phyloP scores from a whole-genome alignment of 2,888 invertebrate genomes.

The Diploptera punctata region DNA sequence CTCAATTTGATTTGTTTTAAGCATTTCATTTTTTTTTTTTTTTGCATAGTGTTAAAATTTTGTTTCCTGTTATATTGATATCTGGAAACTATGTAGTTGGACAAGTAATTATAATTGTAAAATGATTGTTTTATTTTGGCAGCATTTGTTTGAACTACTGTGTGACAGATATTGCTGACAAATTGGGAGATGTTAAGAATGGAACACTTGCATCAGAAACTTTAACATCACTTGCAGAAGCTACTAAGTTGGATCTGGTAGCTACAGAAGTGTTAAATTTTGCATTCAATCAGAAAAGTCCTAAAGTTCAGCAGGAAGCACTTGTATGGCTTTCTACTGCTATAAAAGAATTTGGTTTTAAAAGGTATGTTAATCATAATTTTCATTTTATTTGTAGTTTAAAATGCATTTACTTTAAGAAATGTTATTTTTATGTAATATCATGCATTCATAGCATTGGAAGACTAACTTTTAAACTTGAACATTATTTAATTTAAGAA shows the following conservation, averaged over 20 bases:
- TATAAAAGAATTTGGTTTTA: slow-evolving; percentile 86
- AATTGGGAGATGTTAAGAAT: slow-evolving; percentile 85
- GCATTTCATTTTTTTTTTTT: too few species aligned
- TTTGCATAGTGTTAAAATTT: too few species aligned
- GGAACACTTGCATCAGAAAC: slow-evolving; percentile 71
- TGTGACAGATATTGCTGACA: slow-evolving; percentile 81
- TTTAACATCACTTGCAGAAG: slow-evolving; percentile 78
- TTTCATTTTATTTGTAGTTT: too few species aligned
- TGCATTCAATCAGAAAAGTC: slow-evolving; percentile 88
- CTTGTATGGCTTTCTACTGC: slow-evolving; percentile 80
- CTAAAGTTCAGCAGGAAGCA: slow-evolving; percentile 88
- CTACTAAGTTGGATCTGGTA: slow-evolving; percentile 76
- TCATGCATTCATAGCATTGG: too few species aligned
- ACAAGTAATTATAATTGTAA: not conserved
- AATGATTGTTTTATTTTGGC: slow-evolving; percentile 45
- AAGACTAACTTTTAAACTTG: too few species aligned
- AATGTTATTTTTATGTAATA: too few species aligned
- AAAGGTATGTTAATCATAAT: too few species aligned
- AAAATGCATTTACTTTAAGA: too few species aligned
- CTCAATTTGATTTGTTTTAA: too few species aligned
- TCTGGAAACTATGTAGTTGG: too few species aligned
- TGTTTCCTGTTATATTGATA: too few species aligned
- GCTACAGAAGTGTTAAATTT: slow-evolving; percentile 73
- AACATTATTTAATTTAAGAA: too few species aligned
- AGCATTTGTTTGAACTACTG: slow-evolving; percentile 77